Percentiles rank a stretch among this genome's conserved stretches.
phyloP scores from a whole-genome alignment of 2,113 vertebrate genomes.

The Ameiurus melas region DNA sequence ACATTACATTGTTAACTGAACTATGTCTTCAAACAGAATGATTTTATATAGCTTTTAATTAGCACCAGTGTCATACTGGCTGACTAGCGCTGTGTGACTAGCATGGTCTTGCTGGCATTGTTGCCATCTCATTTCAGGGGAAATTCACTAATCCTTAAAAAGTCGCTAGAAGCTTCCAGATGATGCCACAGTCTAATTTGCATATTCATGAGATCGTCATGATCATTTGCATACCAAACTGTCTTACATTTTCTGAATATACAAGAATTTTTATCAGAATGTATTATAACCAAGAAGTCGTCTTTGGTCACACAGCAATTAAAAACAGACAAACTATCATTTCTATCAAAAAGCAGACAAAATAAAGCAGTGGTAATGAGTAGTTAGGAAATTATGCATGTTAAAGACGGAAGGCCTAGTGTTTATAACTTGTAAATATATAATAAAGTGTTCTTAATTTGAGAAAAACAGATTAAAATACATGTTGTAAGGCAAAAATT shows the following conservation, averaged over 20 bases:
- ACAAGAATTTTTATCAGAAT: neutral
- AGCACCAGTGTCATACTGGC: neutral
- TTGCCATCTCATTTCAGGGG: neutral
- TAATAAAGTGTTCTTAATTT: neutral
- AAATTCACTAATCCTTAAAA: neutral
- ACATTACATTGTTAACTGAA: neutral
- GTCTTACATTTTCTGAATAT: neutral
- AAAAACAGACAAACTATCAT: neutral
- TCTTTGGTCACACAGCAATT: neutral
- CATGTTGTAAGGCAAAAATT: neutral
- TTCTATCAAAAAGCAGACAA: neutral
- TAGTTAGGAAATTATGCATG: neutral
- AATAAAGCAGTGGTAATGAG: neutral
- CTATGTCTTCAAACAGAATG: neutral
- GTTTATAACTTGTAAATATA: neutral
- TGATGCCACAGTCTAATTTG: neutral
- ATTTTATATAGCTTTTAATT: neutral
- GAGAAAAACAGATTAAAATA: neutral
- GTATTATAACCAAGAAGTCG: neutral
- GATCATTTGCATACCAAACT: neutral
- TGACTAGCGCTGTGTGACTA: neutral
- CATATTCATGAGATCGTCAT: neutral
- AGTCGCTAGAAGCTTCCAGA: neutral
- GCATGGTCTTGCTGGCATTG: neutral
- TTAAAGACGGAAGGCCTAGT: neutral